phyloP scores from a whole-genome alignment of 2,113 vertebrate genomes.

The Triplophysa siluroides region DNA sequence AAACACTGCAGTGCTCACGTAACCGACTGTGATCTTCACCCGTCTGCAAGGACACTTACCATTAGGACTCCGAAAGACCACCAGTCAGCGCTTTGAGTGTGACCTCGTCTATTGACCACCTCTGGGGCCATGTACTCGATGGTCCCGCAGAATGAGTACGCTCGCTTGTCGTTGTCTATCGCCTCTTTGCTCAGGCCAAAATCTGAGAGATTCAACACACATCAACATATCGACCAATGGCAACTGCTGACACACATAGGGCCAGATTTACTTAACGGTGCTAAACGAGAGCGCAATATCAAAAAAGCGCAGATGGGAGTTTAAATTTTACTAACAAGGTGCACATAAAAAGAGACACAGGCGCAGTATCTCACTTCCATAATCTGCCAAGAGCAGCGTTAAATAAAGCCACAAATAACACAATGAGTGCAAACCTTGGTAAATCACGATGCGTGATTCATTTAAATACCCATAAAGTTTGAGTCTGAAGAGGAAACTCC shows the following conservation, averaged over 20 bases:
- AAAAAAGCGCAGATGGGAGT: no score
- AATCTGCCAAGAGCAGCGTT: no score
- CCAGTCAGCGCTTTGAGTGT: conserved; percentile 96
- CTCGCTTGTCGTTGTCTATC: conserved; percentile 92
- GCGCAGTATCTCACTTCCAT: no score
- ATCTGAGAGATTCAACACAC: conserved; percentile 69
- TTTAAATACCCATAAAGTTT: no score
- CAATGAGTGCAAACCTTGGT: no score
- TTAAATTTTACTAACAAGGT: no score
- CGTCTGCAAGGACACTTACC: conserved; percentile 70
- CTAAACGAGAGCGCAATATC: no score
- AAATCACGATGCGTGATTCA: no score
- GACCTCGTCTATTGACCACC: conserved; percentile 93
- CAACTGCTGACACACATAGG: background rate
- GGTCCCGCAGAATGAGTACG: conserved; percentile 94
- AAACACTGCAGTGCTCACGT: conserved; percentile 8
- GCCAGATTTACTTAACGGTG: no score
- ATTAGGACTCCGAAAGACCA: conserved; percentile 97
- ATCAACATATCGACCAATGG: background rate
- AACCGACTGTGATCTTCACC: background rate
- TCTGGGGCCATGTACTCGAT: conserved; percentile 98
- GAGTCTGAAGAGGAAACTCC: no score
- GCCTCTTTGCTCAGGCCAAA: conserved; percentile 96
- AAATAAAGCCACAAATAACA: no score
- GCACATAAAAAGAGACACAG: no score